A percentile compares a stretch with the other conserved stretches of the same genome.
Conservation (phyloP, 2,113 vertebrate genomes). For the Coregonus clupeaformis region DNA sequence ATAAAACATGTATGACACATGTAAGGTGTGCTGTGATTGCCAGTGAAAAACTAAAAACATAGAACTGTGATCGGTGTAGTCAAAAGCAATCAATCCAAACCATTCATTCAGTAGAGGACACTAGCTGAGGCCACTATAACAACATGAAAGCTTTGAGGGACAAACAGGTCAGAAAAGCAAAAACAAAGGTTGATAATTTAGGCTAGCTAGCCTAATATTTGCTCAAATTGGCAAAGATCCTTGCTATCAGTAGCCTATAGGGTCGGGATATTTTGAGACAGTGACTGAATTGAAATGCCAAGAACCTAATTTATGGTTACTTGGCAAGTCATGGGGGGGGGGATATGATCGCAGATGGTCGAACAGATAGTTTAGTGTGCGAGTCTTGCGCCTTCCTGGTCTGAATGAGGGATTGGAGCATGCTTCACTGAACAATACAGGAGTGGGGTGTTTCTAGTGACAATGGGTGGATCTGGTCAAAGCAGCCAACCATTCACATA, state of each 20-base stretch:
- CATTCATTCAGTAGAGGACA: conserved; percentile 34
- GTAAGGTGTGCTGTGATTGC: conserved; percentile 42
- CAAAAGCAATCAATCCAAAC: background rate
- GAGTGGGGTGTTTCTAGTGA: conserved; percentile 23
- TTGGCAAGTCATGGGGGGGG: conserved; percentile 19
- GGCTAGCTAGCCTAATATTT: background rate
- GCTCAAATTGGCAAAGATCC: too few species aligned
- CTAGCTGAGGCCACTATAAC: too few species aligned
- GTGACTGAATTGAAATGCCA: background rate
- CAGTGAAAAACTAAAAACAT: conserved; percentile 25
- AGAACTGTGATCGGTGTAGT: background rate
- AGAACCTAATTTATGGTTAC: background rate
- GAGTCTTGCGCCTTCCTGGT: conserved; percentile 23
- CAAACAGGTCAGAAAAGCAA: too few species aligned
- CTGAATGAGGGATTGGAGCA: background rate
- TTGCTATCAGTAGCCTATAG: too few species aligned
- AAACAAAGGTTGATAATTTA: background rate
- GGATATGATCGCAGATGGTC: conserved; percentile 34
- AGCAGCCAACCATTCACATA: conserved; percentile 25
- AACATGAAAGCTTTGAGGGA: too few species aligned
- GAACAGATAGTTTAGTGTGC: conserved; percentile 28
- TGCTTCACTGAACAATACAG: conserved; percentile 19
- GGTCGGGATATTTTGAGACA: background rate
- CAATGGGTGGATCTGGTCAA: conserved; percentile 37
- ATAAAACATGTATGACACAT: conserved; percentile 64